Base-by-base conservation (phyloP, 2,888 invertebrate species). In the Zeuzera pyrina region DNA sequence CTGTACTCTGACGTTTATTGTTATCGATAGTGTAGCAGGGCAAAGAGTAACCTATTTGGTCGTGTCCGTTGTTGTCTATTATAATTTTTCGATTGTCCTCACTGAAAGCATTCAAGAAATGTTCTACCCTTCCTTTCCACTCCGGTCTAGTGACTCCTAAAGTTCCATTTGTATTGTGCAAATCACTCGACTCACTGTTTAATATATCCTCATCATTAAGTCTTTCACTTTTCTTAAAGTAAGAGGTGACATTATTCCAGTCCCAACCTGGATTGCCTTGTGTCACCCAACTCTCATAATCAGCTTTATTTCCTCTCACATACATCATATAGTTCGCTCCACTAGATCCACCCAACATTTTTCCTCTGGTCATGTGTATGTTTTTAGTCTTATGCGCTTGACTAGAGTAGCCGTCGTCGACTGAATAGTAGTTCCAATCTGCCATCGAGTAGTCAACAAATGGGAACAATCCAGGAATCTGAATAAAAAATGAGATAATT, bases 101-200 rank as follows among this genome's bases (percentile, higher is more conserved):
- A 34, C 45, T 38, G 29, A 70, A 63, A 0, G 61, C 53, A n/a
- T 52, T 22, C 3, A 62, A 39, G 33, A 48, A 52, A 8, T 39
- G 24, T 15, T 38, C 35, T n/a, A 16, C 39, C 14, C 12, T 15
- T 2, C 10, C 5, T 12, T 7, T 11, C 35, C 35, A 35, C 2
- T 23, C 12, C 6, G 31, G 31, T 19, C 31, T 29, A 2, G 35
- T 35, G 2, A 35, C 31, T 19, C 31, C 32, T 10, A 89, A 48
- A 87, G 88, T 0, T 81, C 84, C 11, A 88, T 54, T 25, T 14
- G 15, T 19, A 2, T 7, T 23, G n/a, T 35, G 35, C 6, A 35
- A 15, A 0, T 7, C 2, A 6, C 19, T 19, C 12, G 29, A 15
- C 3, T 8, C 15, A 13, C 16, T 16, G 8, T 29, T 7, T 15